Evolutionary conservation across 1,140 invertebrate species (phyloP), one percentile per base, ranked within the genome.

Genomic region (Meloidogyne exigua): DNA sequence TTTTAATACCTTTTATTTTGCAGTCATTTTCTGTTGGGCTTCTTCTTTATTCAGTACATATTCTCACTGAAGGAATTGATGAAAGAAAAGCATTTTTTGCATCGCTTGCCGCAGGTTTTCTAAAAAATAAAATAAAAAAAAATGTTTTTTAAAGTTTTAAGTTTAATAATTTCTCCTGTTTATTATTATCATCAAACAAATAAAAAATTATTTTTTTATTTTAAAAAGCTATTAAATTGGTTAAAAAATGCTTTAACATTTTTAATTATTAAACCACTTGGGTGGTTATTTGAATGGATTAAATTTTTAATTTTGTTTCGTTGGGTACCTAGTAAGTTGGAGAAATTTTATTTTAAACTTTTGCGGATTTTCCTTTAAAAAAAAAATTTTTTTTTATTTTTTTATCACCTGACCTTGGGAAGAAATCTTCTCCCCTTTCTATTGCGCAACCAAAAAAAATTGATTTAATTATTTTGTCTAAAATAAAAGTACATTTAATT

Each of bases 271-370:
- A 44, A 66, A 28, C 79, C 79, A 15, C 28, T 69, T 57, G 1
- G 49, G 12, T 62, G 68, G 28, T 44, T 81, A 18, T 81, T 65
- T 21, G 69, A 81, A 63, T 69, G 72, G 62, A 21, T 65, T 12
- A 81, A 81, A 72, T 80, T 73, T 69, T 42, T 80, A 21, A 32
- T 80, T n/a, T 66, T 81, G 13, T 75, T 81, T 32, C 44, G 74
- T 71, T 80, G 79, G 79, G 4, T 81, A 23, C 67, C 79, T 18
- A 71, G 79, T 80, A 28, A 42, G 13, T 42, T 32, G 28, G 7
- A 32, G n/a, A n/a, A n/a, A n/a, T n/a, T n/a, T n/a, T n/a, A n/a
- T n/a, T n/a, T n/a, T n/a, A n/a, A n/a, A n/a, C n/a, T n/a, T n/a
- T n/a, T n/a, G n/a, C n/a, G n/a, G n/a, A n/a, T n/a, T n/a, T n/a